A percentile compares a stretch with the other conserved stretches of the same genome.
These are phyloP conservation scores for Siphamia tubifer DNA, from an alignment of 2,113 vertebrate species.

Conservation along the genomic window DNA sequence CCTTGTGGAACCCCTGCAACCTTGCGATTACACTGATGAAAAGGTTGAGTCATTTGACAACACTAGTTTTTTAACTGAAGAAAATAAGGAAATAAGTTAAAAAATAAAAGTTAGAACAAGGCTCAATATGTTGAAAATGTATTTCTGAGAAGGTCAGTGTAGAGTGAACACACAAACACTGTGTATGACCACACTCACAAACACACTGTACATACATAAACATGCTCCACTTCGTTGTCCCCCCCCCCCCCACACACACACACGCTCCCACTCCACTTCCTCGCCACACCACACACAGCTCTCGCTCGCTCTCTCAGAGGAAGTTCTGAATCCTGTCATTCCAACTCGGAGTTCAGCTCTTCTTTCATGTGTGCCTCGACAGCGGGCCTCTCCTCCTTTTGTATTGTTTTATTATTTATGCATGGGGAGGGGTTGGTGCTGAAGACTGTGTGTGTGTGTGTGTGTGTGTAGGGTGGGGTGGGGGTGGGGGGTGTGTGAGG, in stretches of 20 bases:
- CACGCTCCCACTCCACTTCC: neutral
- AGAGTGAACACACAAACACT: neutral
- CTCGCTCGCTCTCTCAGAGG: constrained; percentile 32
- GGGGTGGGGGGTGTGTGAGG: neutral
- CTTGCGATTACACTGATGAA: no score
- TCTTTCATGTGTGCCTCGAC: constrained; percentile 76
- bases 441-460: neutral
- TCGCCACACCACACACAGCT: constrained; percentile 29
- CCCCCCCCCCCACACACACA: neutral
- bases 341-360: constrained; percentile 53
- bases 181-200: neutral
- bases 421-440: constrained; percentile 54
- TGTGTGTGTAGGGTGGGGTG: no score
- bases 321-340: constrained; percentile 72
- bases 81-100: no score
- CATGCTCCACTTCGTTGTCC: constrained; percentile 2
- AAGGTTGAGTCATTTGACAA: no score
- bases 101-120: no score
- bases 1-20: no score
- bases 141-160: no score
- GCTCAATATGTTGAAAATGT: no score
- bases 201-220: constrained; percentile 28
- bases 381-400: constrained; percentile 74
- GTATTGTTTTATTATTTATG: constrained; percentile 84
- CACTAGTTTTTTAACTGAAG: no score